Evolutionary conservation across 2,888 invertebrate species (phyloP).

Genomic region (Mythimna albipuncta): DNA sequence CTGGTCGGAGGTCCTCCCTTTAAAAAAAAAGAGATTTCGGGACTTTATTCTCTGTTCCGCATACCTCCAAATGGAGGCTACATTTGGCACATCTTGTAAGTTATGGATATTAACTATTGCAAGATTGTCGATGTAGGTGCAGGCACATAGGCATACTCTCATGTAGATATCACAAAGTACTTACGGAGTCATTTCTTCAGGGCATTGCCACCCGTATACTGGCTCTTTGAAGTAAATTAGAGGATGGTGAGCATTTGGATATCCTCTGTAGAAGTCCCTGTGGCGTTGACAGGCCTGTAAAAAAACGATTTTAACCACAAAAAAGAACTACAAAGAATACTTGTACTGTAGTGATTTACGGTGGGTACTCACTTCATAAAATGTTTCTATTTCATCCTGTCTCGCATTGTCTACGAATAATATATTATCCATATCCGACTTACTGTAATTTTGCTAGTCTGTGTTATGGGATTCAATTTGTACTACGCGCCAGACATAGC

Average conservation of each 20-base stretch:
- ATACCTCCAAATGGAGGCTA: no score
- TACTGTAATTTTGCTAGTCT: slow-evolving; percentile 33
- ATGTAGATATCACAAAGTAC: slow-evolving; percentile 56
- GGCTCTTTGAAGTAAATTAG: slow-evolving; percentile 89
- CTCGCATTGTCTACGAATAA: slow-evolving; percentile 83
- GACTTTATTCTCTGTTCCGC: no score
- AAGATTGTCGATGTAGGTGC: no score
- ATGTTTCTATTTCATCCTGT: slow-evolving; percentile 85
- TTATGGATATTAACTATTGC: no score
- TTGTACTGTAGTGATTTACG: no score
- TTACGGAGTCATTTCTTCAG: slow-evolving; percentile 89
- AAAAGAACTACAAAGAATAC: not conserved
- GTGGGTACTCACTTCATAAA: slow-evolving; percentile 80
- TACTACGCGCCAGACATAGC: slow-evolving; percentile 29
- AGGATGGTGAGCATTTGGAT: slow-evolving; percentile 90
- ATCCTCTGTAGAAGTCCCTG: slow-evolving; percentile 92
- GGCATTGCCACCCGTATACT: slow-evolving; percentile 89
- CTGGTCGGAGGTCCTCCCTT: no score
- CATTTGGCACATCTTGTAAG: no score
- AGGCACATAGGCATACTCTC: no score
- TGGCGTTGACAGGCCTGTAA: slow-evolving; percentile 90
- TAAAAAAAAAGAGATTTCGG: no score
- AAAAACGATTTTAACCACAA: not conserved
- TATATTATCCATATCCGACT: slow-evolving; percentile 74
- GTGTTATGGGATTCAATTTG: slow-evolving; percentile 17